Evolutionary conservation across 2,888 invertebrate genomes (phyloP).

Genomic region (Chironomus tentans): DNA sequence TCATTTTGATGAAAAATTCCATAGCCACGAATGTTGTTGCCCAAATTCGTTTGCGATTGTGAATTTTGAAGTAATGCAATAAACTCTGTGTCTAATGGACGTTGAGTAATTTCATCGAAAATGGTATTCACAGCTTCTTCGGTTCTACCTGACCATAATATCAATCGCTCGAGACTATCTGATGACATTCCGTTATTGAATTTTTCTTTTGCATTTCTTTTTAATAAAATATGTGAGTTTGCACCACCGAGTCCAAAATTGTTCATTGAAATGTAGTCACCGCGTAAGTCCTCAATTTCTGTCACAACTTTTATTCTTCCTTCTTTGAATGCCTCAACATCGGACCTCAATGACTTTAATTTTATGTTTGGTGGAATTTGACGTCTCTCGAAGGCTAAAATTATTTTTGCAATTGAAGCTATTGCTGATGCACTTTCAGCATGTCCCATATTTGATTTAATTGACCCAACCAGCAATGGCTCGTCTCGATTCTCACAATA

Average conservation of each 20-base stretch:
- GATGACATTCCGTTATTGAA: slow-evolving; percentile 46
- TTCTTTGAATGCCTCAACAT: slow-evolving; percentile 47
- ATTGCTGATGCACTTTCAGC: slow-evolving; percentile 65
- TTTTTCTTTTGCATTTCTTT: slow-evolving; percentile 11
- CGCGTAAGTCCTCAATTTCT: slow-evolving; percentile 55
- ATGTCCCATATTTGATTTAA: slow-evolving; percentile 84
- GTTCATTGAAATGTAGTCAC: slow-evolving; percentile 66
- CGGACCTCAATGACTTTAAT: slow-evolving; percentile 51
- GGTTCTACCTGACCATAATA: slow-evolving; percentile 63
- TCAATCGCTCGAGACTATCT: slow-evolving; percentile 56
- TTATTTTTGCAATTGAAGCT: slow-evolving; percentile 63
- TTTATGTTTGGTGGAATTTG: slow-evolving; percentile 72
- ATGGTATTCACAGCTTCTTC: slow-evolving; percentile 56
- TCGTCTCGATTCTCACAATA: background rate
- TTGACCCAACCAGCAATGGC: slow-evolving; percentile 69
- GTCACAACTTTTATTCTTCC: slow-evolving; percentile 57
- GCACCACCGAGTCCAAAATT: slow-evolving; percentile 84
- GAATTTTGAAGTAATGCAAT: slow-evolving; percentile 47
- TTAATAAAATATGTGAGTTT: slow-evolving; percentile 44
- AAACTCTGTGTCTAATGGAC: slow-evolving; percentile 48
- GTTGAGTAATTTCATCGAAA: slow-evolving; percentile 49
- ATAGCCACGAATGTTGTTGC: slow-evolving; percentile 63
- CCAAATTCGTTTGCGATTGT: slow-evolving; percentile 34
- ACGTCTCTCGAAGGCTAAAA: slow-evolving; percentile 66
- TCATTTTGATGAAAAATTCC: slow-evolving; percentile 41